Base-by-base conservation (phyloP, 2,113 vertebrate genomes). In the Anoura caudifer region DNA sequence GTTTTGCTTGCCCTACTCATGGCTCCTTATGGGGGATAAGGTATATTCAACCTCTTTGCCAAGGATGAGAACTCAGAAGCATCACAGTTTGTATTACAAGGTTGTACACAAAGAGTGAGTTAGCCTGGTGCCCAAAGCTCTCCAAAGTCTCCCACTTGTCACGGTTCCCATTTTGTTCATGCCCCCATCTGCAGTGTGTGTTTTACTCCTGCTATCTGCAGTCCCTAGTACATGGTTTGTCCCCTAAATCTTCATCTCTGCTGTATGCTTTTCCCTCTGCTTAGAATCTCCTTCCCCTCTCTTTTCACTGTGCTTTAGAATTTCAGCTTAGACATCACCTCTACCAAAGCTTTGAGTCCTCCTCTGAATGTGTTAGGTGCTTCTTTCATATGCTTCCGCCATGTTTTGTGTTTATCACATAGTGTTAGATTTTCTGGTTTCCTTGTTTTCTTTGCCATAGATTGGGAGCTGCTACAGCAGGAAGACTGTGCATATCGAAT, bases 1-100 rank as follows among this genome's bases (percentile, higher is more conserved):
- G 24, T 93, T 95, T 93, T 70, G 80, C 43, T 89, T 90, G 41
- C 31, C 36, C 50, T 65, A 50, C 13, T 56, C 36, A 72, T 88
- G 65, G 20, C 47, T 87, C 15, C 22, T 31, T 56, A 56, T 22
- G 50, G 65, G 43, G 38, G 3, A 28, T n/a, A 77, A n/a, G 52
- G 45, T 43, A 87, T 59, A 22, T 73, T 14, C 16, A 72, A 90
- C n/a, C 22, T 17, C 5, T 59, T 47, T 63, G 45, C 38, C 80
- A 45, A 47, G 31, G 19, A 36, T 38, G 81, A 94, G 43, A 79
- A 79, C 38, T 65, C 24, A 92, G 43, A 31, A 47, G 22, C 36
- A 77, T 45, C 81, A 33, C 24, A 52, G 14, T 59, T 75, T 92
- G 26, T 28, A 61, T 87, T 47, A n/a, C 33, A 43, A 52, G n/a